Evolutionary conservation across 2,797 vertebrate species (phyloP).

Genomic region (Capromys pilorides): DNA sequence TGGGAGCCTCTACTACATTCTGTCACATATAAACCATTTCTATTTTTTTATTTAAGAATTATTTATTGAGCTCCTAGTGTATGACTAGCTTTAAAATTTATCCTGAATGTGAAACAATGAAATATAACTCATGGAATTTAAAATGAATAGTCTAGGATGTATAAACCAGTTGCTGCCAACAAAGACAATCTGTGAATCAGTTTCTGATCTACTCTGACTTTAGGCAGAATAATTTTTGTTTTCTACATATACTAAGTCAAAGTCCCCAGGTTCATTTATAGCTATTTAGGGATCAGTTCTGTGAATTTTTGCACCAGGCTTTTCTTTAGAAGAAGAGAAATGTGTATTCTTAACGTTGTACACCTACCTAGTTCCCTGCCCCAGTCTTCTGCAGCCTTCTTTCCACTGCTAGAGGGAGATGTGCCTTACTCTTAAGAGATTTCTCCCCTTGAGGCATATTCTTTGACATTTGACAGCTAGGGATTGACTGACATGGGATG

Average conservation of each 20-base stretch:
- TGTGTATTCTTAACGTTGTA: rapidly evolving
- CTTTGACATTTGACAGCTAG: not conserved
- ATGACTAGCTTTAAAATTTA: not conserved
- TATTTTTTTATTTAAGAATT: not conserved
- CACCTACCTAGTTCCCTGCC: not conserved
- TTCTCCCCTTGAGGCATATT: not conserved
- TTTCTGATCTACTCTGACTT: not conserved
- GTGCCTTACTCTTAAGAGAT: not conserved
- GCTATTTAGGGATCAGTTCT: not conserved
- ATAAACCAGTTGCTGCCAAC: not conserved
- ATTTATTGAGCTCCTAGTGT: not conserved
- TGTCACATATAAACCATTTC: not conserved
- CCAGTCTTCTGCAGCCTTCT: rapidly evolving
- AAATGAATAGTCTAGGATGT: not conserved
- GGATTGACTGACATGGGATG: not conserved
- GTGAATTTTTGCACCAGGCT: not conserved
- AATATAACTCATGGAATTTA: not conserved
- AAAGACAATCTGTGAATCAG: not conserved
- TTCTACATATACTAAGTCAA: not conserved
- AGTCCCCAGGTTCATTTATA: not conserved
- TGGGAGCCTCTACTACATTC: not conserved
- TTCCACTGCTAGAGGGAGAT: not conserved
- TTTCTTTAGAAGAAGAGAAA: not conserved
- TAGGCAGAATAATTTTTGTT: not conserved
- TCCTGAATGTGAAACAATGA: not conserved